These are phyloP conservation scores for Pandion haliaetus DNA, from an alignment of 2,113 vertebrate species.

Conservation along the genomic window DNA sequence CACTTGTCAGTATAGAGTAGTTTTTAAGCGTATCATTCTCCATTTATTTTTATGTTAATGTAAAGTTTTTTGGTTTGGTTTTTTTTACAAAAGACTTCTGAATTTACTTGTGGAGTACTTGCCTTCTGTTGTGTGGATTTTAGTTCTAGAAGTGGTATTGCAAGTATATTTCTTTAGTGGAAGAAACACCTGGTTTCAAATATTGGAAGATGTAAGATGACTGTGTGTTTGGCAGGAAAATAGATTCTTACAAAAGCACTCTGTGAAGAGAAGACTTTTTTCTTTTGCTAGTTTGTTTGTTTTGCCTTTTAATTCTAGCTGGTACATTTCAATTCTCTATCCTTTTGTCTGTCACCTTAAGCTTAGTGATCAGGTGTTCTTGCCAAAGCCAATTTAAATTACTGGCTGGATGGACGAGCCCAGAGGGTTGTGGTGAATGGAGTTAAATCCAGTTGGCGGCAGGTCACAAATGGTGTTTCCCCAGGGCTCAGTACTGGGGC, in stretches of 20 bases:
- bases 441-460: no score
- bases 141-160: not conserved
- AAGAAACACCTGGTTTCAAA: not conserved
- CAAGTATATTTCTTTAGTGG: not conserved
- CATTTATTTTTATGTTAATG: not conserved
- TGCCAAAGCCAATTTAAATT: not conserved
- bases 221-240: not conserved
- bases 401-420: no score
- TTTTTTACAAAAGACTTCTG: not conserved
- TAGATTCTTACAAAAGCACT: not conserved
- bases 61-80: not conserved
- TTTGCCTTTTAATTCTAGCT: not conserved
- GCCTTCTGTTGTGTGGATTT: not conserved
- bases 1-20: not conserved
- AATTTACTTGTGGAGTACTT: not conserved
- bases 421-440: no score
- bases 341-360: not conserved
- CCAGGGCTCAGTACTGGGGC: no score
- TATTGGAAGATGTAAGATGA: not conserved
- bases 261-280: not conserved
- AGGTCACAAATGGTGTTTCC: no score
- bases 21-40: not conserved
- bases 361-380: not conserved
- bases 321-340: not conserved
- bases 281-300: not conserved